Percentiles rank a stretch among this genome's conserved stretches.
These are phyloP conservation scores for Microplitis manilae DNA, from an alignment of 2,888 invertebrate genomes.

Conservation along the genomic window DNA sequence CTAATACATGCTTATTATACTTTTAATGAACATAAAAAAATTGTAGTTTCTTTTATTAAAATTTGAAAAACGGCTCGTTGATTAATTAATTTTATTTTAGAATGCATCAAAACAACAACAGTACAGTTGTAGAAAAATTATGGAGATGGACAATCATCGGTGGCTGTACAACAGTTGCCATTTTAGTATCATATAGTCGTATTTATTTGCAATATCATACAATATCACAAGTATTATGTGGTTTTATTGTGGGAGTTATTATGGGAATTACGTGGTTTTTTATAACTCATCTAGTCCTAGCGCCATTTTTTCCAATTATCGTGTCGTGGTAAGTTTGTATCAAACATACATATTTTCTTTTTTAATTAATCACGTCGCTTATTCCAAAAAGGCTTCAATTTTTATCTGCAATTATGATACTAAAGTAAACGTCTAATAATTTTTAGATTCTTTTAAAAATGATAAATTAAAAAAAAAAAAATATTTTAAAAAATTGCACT, in stretches of 20 bases:
- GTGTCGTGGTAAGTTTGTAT: conserved; percentile 83
- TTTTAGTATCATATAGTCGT: conserved; percentile 80
- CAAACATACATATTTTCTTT: neutral
- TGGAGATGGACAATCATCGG: conserved; percentile 81
- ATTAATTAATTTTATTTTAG: conserved; percentile 72
- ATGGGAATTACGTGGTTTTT: conserved; percentile 88
- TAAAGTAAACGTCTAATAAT: too few relatives aligned
- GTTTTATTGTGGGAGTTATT: conserved; percentile 81
- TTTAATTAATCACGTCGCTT: neutral
- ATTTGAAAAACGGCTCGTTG: too few relatives aligned
- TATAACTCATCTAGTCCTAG: conserved; percentile 84
- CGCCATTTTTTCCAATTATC: conserved; percentile 88
- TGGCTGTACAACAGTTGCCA: conserved; percentile 75
- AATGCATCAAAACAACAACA: conserved; percentile 87
- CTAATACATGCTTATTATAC: too few relatives aligned
- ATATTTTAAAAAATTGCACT: too few relatives aligned
- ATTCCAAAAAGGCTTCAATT: neutral
- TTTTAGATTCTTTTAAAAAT: too few relatives aligned
- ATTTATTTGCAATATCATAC: conserved; percentile 92
- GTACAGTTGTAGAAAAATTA: conserved; percentile 82
- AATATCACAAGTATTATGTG: conserved; percentile 85
- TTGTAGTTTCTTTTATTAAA: too few relatives aligned
- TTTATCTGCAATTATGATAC: neutral
- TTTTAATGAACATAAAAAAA: too few relatives aligned
- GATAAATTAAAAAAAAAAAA: too few relatives aligned